Evolutionary conservation across 2,113 vertebrate genomes (phyloP).

Genomic region (Rhadina sibilatrix): DNA sequence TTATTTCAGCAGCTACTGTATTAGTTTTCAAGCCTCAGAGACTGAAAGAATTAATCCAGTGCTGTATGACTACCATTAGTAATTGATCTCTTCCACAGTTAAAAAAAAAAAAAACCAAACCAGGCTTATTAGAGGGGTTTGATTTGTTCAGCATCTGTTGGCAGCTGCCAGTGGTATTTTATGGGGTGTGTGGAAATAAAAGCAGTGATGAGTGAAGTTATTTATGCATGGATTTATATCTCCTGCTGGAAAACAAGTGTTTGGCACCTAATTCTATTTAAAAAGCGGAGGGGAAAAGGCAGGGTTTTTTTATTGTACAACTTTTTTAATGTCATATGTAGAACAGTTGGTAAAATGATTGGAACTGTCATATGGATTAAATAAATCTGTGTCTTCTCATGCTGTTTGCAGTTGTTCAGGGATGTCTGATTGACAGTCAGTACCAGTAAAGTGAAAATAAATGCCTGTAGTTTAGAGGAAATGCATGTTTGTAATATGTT

Average conservation of each 20-base stretch:
- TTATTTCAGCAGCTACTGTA: background rate
- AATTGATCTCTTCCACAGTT: background rate
- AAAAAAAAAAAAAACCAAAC: accelerated
- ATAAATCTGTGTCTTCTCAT: background rate
- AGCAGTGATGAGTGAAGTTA: background rate
- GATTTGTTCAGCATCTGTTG: background rate
- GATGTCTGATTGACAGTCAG: background rate
- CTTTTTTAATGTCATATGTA: background rate
- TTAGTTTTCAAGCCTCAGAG: background rate
- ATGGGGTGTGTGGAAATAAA: background rate
- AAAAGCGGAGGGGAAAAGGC: background rate
- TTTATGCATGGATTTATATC: background rate
- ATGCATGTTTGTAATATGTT: background rate
- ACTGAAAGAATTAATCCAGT: background rate
- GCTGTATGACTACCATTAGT: background rate
- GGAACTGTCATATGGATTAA: background rate
- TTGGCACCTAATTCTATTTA: background rate
- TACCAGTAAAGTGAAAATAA: background rate
- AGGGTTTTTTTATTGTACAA: background rate
- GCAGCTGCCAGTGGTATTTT: background rate
- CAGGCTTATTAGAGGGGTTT: background rate
- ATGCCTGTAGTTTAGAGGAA: background rate
- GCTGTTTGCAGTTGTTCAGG: background rate
- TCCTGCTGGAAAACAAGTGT: background rate
- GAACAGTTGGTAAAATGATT: background rate